A percentile compares a stretch with the other conserved stretches of the same genome.
Evolutionary conservation across 92 coral and sea anemone genomes (phyloP).

Genomic region (Bergia puertoricense): DNA sequence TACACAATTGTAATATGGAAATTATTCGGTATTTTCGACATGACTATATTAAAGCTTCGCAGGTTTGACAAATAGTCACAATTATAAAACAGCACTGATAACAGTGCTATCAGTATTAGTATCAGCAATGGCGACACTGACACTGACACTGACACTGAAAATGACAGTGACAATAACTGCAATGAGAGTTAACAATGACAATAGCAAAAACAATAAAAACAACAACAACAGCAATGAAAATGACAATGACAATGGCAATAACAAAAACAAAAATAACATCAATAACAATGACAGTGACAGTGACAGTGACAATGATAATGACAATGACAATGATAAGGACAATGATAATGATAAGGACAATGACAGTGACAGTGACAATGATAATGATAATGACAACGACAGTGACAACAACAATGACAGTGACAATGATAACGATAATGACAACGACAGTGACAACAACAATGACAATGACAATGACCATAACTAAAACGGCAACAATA

Average conservation of each 20-base stretch:
- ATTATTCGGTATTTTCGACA: no score
- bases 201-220: no score
- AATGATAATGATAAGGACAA: not conserved
- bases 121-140: not conserved
- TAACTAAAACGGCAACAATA: no score
- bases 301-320: not conserved
- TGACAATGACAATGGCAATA: not conserved
- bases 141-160: not conserved
- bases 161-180: not conserved
- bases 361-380: not conserved
- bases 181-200: no score
- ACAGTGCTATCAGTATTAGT: not conserved
- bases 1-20: no score
- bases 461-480: no score
- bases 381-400: no score
- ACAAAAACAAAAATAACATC: no score
- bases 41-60: not conserved
- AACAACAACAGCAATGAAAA: no score
- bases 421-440: no score
- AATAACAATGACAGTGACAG: not conserved
- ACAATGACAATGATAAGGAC: not conserved
- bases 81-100: not conserved
- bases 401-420: no score
- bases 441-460: no score
- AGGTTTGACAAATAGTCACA: not conserved